phyloP scores from a whole-genome alignment of 2,113 vertebrate species.

The Chiloscyllium plagiosum region DNA sequence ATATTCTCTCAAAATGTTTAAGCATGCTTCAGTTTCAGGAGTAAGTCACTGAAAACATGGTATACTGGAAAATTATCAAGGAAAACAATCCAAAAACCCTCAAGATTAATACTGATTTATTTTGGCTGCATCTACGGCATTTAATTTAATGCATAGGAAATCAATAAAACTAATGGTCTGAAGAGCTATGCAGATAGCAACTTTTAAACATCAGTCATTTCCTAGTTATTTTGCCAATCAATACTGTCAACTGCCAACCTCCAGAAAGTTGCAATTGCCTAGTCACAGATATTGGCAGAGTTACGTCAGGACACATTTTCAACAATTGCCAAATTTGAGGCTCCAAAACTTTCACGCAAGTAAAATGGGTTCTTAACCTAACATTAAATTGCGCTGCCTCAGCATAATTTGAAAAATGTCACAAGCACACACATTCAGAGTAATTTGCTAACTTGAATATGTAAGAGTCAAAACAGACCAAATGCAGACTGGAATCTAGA shows the following conservation, averaged over 20 bases:
- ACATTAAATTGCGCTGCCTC: not conserved
- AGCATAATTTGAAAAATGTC: not conserved
- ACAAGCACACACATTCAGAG: not conserved
- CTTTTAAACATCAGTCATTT: constrained; percentile 5
- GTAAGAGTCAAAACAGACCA: not conserved
- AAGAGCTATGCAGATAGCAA: not conserved
- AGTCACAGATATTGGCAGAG: not conserved
- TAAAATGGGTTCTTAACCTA: not conserved
- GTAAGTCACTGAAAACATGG: not conserved
- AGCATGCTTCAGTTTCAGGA: not conserved
- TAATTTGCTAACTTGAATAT: not conserved
- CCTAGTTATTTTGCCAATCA: not conserved
- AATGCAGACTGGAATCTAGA: not conserved
- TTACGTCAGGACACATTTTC: not conserved
- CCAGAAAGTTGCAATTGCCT: not conserved
- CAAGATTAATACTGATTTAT: not conserved
- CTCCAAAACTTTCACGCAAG: not conserved
- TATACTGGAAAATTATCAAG: not conserved
- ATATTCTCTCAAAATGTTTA: not conserved
- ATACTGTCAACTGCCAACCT: not conserved
- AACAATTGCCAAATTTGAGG: not conserved
- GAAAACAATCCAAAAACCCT: not conserved
- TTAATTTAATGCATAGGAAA: not conserved
- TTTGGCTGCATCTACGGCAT: not conserved
- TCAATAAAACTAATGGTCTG: not conserved